A percentile compares a stretch with the other conserved stretches of the same genome.
Conservation (phyloP, 2,888 invertebrate genomes). For the Lucinisca nassula region DNA sequence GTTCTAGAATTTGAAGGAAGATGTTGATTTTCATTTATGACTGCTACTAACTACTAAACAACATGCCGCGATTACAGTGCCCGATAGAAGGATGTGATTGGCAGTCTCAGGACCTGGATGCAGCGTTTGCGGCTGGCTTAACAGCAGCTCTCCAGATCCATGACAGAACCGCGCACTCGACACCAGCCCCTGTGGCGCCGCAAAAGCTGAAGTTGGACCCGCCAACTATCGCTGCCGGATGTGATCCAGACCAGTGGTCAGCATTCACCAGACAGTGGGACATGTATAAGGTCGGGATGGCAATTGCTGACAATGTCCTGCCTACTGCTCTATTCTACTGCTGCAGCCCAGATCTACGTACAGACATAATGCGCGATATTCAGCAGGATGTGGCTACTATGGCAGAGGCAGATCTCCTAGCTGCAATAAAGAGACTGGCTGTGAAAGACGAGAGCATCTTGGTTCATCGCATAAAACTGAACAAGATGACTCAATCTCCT, state of each 20-base stretch:
- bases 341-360: slow-evolving; percentile 37
- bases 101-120: slow-evolving; percentile 48
- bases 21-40: background rate
- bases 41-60: background rate
- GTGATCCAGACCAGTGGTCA: slow-evolving; percentile 41
- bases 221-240: slow-evolving; percentile 13
- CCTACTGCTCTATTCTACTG: slow-evolving; percentile 58
- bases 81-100: slow-evolving; percentile 42
- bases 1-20: background rate
- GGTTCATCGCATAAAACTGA: too few species aligned
- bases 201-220: slow-evolving; percentile 38
- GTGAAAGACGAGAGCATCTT: too few species aligned
- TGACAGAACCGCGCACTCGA: slow-evolving; percentile 36
- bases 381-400: too few species aligned
- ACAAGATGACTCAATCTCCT: too few species aligned
- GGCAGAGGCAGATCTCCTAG: too few species aligned
- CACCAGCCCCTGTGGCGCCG: slow-evolving; percentile 6
- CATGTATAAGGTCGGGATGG: slow-evolving; percentile 48
- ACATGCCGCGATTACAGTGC: background rate
- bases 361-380: slow-evolving; percentile 37
- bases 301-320: slow-evolving; percentile 32
- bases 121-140: slow-evolving; percentile 49
- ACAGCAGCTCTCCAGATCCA: slow-evolving; percentile 57
- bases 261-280: slow-evolving; percentile 44
- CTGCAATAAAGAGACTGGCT: too few species aligned